These are phyloP conservation scores for Portunus trituberculatus DNA, from an alignment of 1,140 invertebrate genomes.

Conservation along the genomic window DNA sequence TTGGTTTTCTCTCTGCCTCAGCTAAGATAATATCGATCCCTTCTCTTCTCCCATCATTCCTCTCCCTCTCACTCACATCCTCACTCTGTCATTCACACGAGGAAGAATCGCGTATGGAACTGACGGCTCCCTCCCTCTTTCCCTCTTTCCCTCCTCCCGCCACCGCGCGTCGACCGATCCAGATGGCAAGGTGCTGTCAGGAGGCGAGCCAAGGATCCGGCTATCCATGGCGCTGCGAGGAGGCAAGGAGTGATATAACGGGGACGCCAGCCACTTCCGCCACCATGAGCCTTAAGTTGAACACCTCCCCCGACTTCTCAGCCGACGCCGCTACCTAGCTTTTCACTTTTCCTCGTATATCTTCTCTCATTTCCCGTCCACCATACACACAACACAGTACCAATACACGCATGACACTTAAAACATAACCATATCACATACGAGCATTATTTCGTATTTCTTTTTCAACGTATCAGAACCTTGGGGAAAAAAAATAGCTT, in stretches of 20 bases:
- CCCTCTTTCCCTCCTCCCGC: background rate
- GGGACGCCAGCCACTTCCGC: background rate
- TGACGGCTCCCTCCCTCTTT: background rate
- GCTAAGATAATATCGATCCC: too few species aligned
- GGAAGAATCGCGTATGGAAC: background rate
- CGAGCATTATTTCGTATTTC: background rate
- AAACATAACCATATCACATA: background rate
- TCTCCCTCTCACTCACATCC: slow-evolving; percentile 37
- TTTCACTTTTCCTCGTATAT: background rate
- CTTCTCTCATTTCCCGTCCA: background rate
- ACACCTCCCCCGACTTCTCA: background rate
- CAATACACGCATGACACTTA: background rate
- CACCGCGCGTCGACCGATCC: background rate
- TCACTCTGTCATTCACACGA: slow-evolving; percentile 23
- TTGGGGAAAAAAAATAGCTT: too few species aligned
- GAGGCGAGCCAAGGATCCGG: background rate
- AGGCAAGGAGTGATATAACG: background rate
- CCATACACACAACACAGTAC: background rate
- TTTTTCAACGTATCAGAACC: too few species aligned
- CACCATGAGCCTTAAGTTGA: background rate
- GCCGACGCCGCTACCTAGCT: background rate
- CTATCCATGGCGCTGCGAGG: background rate
- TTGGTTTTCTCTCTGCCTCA: background rate
- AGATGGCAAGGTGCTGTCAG: background rate
- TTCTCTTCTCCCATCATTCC: slow-evolving; percentile 5